Percentiles rank a stretch among this genome's conserved stretches.
These are phyloP conservation scores for Eremophila alpestris DNA, from an alignment of 2,797 vertebrate genomes.

Conservation along the genomic window DNA sequence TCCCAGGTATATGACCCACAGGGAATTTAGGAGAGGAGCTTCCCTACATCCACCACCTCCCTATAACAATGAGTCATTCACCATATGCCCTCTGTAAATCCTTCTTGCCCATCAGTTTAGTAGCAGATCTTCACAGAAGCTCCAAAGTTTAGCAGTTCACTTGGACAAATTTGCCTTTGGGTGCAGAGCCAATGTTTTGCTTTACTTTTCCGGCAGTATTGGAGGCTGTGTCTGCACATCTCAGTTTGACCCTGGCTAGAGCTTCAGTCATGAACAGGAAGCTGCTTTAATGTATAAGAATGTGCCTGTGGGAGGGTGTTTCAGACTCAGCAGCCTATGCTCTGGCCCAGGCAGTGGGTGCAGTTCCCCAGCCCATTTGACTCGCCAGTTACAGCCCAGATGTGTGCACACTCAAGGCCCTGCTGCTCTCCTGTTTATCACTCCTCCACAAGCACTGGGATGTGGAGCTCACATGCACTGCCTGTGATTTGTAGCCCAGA, in stretches of 20 bases:
- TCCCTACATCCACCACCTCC: not conserved
- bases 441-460: not conserved
- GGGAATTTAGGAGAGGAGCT: not conserved
- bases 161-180: not conserved
- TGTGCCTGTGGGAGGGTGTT: conserved; percentile 27
- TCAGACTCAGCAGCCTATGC: not conserved
- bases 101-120: not conserved
- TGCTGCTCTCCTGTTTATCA: not conserved
- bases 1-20: not conserved
- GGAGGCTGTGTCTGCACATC: not conserved
- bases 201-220: not conserved
- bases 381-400: not conserved
- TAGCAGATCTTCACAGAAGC: not conserved
- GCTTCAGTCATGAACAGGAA: conserved; percentile 5
- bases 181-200: not conserved
- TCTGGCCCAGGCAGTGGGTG: not conserved
- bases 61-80: not conserved
- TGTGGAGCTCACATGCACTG: not conserved
- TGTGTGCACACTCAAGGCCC: not conserved
- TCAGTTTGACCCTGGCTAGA: not conserved
- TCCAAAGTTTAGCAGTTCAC: not conserved
- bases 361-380: not conserved
- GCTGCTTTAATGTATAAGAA: not conserved
- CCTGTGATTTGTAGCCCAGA: not conserved
- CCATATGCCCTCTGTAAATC: not conserved